These are phyloP conservation scores for Platyura marginata DNA, from an alignment of 1,140 invertebrate species.

Conservation along the genomic window DNA sequence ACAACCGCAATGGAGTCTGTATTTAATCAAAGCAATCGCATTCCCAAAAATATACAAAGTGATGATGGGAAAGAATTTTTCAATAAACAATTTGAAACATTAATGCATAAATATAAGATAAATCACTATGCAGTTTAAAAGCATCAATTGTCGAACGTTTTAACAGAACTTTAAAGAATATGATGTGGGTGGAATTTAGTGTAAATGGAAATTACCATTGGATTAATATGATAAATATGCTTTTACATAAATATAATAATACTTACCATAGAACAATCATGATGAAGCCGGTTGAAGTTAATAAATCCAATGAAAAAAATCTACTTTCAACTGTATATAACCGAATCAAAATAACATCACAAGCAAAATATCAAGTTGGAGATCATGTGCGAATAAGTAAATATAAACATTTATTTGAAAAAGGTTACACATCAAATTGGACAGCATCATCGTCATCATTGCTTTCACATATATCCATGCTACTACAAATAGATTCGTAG, in stretches of 20 bases:
- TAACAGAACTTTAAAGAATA: conserved; percentile 26
- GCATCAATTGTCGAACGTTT: conserved; percentile 25
- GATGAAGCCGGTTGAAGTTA: conserved; percentile 21
- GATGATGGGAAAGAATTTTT: conserved; percentile 18
- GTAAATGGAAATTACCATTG: conserved; percentile 22
- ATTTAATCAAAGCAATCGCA: too few relatives aligned
- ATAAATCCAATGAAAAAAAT: conserved; percentile 10
- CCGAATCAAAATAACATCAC: too few relatives aligned
- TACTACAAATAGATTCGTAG: too few relatives aligned
- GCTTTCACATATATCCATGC: too few relatives aligned
- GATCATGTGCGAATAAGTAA: conserved; percentile 23
- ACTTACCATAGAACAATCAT: conserved; percentile 23
- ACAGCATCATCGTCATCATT: too few relatives aligned
- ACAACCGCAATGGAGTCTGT: conserved; percentile 13
- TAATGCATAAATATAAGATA: conserved; percentile 19
- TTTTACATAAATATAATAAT: conserved; percentile 26
- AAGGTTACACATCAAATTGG: conserved; percentile 24
- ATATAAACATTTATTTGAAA: conserved; percentile 19
- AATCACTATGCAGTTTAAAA: conserved; percentile 26
- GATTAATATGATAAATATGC: conserved; percentile 16
- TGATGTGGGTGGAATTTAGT: conserved; percentile 26
- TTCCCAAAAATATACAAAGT: conserved; percentile 18
- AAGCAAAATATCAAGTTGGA: too few relatives aligned
- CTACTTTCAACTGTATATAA: conserved; percentile 10
- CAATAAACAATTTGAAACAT: conserved; percentile 11